phyloP scores from a whole-genome alignment of 2,888 invertebrate species.

The Megamerina dolium region DNA sequence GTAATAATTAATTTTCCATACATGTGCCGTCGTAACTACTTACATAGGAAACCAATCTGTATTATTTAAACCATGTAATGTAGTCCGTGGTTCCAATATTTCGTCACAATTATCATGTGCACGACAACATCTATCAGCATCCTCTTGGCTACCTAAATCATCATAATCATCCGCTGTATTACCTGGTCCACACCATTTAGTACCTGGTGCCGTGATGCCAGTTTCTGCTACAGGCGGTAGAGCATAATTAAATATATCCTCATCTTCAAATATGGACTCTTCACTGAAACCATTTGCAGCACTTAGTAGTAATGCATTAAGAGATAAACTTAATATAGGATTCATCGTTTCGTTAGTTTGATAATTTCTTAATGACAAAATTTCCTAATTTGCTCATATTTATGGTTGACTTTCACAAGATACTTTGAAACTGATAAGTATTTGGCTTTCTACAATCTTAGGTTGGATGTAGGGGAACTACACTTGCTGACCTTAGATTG shows the following conservation, averaged over 20 bases:
- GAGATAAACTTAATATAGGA: too few species aligned
- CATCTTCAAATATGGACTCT: slow-evolving; percentile 46
- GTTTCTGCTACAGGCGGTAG: slow-evolving; percentile 34
- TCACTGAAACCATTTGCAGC: slow-evolving; percentile 28
- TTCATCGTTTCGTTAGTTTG: too few species aligned
- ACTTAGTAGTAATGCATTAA: not conserved
- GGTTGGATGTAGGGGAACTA: too few species aligned
- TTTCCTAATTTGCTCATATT: too few species aligned
- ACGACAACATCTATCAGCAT: slow-evolving; percentile 81
- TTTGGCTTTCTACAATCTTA: too few species aligned
- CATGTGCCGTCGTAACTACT: slow-evolving; percentile 16
- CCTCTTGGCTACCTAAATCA: slow-evolving; percentile 73
- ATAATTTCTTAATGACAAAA: not conserved
- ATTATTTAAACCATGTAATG: slow-evolving; percentile 38
- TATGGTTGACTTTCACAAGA: too few species aligned
- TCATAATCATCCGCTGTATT: slow-evolving; percentile 70
- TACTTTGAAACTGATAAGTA: too few species aligned
- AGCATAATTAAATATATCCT: slow-evolving; percentile 43
- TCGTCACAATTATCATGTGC: slow-evolving; percentile 63
- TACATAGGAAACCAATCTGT: slow-evolving; percentile 46
- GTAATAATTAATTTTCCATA: not conserved
- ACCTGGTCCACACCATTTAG: slow-evolving; percentile 90
- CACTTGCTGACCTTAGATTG: too few species aligned
- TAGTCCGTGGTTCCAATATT: slow-evolving; percentile 35
- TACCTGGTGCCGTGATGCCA: slow-evolving; percentile 57